phyloP scores from a whole-genome alignment of 2,888 invertebrate genomes.

The Rugalucina vietnamica region DNA sequence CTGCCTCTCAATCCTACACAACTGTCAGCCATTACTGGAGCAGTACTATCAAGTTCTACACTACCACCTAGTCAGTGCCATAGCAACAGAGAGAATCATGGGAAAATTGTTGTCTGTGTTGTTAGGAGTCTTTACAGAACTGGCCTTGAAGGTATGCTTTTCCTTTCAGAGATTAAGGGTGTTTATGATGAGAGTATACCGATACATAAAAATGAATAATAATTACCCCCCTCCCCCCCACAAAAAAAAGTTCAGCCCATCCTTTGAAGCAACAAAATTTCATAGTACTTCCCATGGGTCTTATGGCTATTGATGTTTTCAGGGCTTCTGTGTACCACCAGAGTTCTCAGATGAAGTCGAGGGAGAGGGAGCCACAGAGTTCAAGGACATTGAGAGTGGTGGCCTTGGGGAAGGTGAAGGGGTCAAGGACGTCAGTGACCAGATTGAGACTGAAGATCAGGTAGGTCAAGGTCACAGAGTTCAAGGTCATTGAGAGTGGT shows the following conservation, averaged over 20 bases:
- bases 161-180: no score
- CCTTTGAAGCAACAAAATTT: no score
- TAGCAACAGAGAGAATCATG: constrained; percentile 91
- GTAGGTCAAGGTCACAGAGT: no score
- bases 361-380: constrained; percentile 84
- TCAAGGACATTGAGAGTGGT: constrained; percentile 88
- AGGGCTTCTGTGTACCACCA: constrained; percentile 96
- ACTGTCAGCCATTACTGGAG: constrained; percentile 88
- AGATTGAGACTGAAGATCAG: constrained; percentile 94
- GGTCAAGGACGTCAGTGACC: constrained; percentile 97
- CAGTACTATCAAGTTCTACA: constrained; percentile 91
- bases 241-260: no score
- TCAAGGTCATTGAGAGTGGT: no score
- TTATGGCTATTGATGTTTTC: constrained; percentile 62
- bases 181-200: no score
- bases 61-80: constrained; percentile 91
- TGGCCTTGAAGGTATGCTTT: constrained; percentile 88
- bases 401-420: constrained; percentile 97
- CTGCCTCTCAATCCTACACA: constrained; percentile 3
- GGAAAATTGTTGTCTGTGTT: constrained; percentile 93
- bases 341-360: constrained; percentile 88
- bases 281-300: no score
- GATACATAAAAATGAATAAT: no score
- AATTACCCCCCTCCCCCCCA: no score
- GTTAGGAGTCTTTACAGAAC: constrained; percentile 92